Base-by-base conservation (phyloP, 2,888 invertebrate genomes). In the Antheraea assamensis region DNA sequence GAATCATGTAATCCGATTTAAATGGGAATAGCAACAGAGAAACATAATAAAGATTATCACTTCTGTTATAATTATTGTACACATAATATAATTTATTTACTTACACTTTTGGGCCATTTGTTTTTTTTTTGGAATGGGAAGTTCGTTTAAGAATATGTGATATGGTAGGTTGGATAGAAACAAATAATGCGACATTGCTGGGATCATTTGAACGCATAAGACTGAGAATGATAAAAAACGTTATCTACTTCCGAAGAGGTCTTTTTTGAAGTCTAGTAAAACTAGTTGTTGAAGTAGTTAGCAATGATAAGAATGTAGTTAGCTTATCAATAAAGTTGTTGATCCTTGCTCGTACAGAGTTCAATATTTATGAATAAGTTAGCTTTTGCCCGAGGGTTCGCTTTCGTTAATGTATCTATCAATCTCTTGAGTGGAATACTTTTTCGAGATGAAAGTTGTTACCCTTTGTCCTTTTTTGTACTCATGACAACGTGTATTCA, bases 1-100 rank as follows among this genome's bases (percentile, higher is more conserved):
- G 64, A 76, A 74, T 75, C 75, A 71, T 76, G 76, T 77, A 74
- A 81, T 74, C 71, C 75, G 73, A 75, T 76, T 75, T 78, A 74
- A 79, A 77, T 76, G 75, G 74, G 74, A 61, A 72, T 71, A 58
- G 66, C 74, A 71, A 74, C 74, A 68, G 73, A 74, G 70, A 72
- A 75, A 73, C 30, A 42, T 71, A 35, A 27, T 75, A 74, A 70
- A 72, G 74, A 66, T 71, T 55, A 35, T 30, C 71, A 66, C 70
- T 30, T 76, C 75, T 71, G 71, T 75, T 70, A 31, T 73, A 75
- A 64, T 17, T 17, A 30, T 64, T 17, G 17, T 17, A 30, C 30
- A 4, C 27, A 15, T 30, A 30, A 61, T 13, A 15, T 61, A 27
- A 58, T 27, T 61, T 61, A 35, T 35, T 35, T 35, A 35, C 35